Evolutionary conservation across 2,888 invertebrate species (phyloP).

Genomic region (Chloroclystis v-ata): DNA sequence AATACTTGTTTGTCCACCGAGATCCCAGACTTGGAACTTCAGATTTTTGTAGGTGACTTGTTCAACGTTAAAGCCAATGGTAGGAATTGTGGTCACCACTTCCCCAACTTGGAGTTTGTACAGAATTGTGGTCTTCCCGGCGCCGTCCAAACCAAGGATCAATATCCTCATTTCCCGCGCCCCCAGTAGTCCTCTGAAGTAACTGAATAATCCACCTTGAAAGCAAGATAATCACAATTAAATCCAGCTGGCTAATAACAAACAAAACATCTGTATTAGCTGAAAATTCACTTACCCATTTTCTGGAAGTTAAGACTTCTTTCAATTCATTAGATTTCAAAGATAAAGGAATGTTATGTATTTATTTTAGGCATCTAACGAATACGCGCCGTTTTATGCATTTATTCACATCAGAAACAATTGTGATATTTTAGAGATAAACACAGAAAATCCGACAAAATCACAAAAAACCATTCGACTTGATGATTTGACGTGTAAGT

Average conservation of each 20-base stretch:
- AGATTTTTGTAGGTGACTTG: slow-evolving; percentile 99
- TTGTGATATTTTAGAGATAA: slow-evolving; percentile 30
- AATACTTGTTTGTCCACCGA: slow-evolving; percentile 99
- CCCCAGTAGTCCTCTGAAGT: slow-evolving; percentile 96
- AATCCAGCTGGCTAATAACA: slow-evolving; percentile 19
- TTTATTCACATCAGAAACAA: not conserved
- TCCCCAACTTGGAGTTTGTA: slow-evolving; percentile 99
- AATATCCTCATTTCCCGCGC: slow-evolving; percentile 98
- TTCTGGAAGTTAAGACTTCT: slow-evolving; percentile 57
- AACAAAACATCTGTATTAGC: slow-evolving; percentile 35
- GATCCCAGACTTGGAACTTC: slow-evolving; percentile 99
- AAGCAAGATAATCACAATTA: slow-evolving; percentile 32
- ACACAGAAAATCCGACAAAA: slow-evolving; percentile 52
- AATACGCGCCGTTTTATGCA: slow-evolving; percentile 24
- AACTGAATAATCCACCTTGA: slow-evolving; percentile 96
- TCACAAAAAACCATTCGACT: slow-evolving; percentile 28
- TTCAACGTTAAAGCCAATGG: slow-evolving; percentile 99
- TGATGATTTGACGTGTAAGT: slow-evolving; percentile 59
- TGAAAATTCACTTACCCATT: slow-evolving; percentile 62
- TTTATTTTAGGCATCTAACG: slow-evolving; percentile 38
- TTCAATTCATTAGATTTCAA: slow-evolving; percentile 60
- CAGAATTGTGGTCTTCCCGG: slow-evolving; percentile 99
- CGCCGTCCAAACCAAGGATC: slow-evolving; percentile 98
- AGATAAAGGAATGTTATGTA: slow-evolving; percentile 49
- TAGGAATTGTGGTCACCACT: slow-evolving; percentile 98